Evolutionary conservation across 2,888 invertebrate species (phyloP), one percentile per base, ranked within the genome.

Genomic region (Pecten maximus): DNA sequence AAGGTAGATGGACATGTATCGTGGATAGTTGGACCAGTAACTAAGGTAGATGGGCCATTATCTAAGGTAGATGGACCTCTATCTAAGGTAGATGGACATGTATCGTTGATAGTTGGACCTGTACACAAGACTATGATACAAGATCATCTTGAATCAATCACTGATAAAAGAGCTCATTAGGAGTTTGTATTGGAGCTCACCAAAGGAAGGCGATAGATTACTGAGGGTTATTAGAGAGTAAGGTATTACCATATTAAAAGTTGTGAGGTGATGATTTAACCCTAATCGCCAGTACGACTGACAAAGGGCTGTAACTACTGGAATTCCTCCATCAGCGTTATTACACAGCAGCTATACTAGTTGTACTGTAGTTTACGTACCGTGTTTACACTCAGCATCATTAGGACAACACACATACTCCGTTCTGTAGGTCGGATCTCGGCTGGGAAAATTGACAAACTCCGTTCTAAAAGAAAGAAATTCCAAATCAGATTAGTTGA

Each of bases 391-490:
- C 44, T 94, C 92, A 35, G 91, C 91, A 35, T 94, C 94, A 28
- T 94, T 94, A 88, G 94, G 92, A 93, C 95, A 93, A 91, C 95
- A 94, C 44, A 91, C 92, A 88, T 93, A 92, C 74, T 92, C 92
- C 15, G 91, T 87, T 87, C 91, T 92, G 91, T 94, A 94, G n/a
- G 91, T 92, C 39, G 91, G 88, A 19, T 90, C 88, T 48, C 93
- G 91, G 40, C 89, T 91, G 0, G 94, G 94, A 16, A 94, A 92
- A n/a, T 95, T 93, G 16, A 95, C 94, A 87, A 93, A 93, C 87
- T 95, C 95, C 88, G 94, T 88, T 54, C 95, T 95, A 93, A 88
- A 92, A 93, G 60, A 87, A 54, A 35, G 23, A 28, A 44, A 87
- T 54, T 23, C 54, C 6, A 74, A 74, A 74, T 74, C 10, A 74